A percentile compares a stretch with the other conserved stretches of the same genome.
Conservation (phyloP, 23 tunicate genomes). For the Trididemnum clinides region DNA sequence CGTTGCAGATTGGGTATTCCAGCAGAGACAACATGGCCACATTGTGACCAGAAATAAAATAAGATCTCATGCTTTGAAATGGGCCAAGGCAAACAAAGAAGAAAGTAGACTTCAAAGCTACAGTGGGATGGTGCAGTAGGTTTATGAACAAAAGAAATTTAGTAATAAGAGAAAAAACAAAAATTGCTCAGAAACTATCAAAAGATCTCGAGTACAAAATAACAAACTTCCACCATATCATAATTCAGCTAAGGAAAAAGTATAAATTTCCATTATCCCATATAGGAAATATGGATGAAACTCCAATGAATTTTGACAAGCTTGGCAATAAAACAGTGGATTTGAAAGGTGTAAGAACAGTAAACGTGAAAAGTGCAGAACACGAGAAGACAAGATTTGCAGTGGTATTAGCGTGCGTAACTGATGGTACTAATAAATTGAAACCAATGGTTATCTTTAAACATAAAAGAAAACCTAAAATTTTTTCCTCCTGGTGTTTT, state of each 20-base stretch:
- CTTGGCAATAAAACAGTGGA: constrained; percentile 20
- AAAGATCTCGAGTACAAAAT: constrained; percentile 1
- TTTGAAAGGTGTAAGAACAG: not conserved
- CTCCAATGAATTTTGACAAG: constrained; percentile 39
- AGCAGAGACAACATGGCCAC: not conserved
- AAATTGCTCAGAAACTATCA: not conserved
- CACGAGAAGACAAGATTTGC: constrained; percentile 16
- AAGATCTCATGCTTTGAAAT: not conserved
- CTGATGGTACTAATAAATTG: constrained; percentile 19
- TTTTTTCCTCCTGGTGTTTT: constrained; percentile 11
- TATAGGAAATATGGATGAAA: constrained; percentile 31
- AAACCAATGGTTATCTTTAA: constrained; percentile 26
- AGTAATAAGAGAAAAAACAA: not conserved
- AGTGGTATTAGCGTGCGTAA: not conserved
- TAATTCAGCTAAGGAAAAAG: not conserved
- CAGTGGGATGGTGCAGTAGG: not conserved
- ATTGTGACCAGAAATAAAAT: not conserved
- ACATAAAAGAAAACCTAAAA: constrained; percentile 2
- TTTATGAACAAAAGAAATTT: constrained; percentile 12
- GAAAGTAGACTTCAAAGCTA: not conserved
- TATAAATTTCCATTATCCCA: not conserved
- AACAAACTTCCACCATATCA: not conserved
- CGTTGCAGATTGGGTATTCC: not conserved
- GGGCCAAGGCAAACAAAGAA: not conserved
- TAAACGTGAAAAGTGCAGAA: constrained; percentile 12